Base-by-base conservation (phyloP, 2,113 vertebrate genomes). In the Gobiocypris rarus region DNA sequence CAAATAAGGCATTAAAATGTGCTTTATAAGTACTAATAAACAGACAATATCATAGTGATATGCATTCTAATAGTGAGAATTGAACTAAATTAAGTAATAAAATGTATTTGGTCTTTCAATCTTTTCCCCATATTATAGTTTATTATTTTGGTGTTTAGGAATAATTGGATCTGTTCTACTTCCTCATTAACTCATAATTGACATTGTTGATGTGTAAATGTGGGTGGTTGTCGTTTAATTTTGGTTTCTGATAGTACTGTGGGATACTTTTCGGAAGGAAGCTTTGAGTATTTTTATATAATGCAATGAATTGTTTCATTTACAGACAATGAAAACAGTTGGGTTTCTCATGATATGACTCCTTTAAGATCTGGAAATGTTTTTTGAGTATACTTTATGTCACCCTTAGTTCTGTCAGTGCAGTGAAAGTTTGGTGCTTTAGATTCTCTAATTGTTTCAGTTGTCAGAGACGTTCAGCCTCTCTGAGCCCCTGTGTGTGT, bases 391-490 rank as follows among this genome's bases (percentile, higher is more conserved):
- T 9, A 34, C 48, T 34, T 56, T 38, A 56, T 56, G 34, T 38
- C 15, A 56, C 50, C 28, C 50, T 75, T 22, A 75, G 48, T 19
- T 14, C 8, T 14, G 15, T 10, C 9, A 2, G 26, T 54, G 48
- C 17, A 22, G 14, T 52, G 3, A 0, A 79, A 63, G 24, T 31
- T 80, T 65, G 9, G 63, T 43, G 28, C 58, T 63, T 17, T 11
- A 22, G 74, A 58, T 76, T 31, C 61, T 69, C 43, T 34, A 1
- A 54, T 69, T 26, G 50, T 82, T 85, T 70, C 11, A 26, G 15
- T 31, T 59, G 58, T 38, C 63, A 56, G 17, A 67, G 28, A 45
- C 8, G 0, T 50, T 76, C 63, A 77, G n/a, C 15, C 56, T 61
- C 24, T 80, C 15, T 38, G n/a, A 61, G 63, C 26, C 6, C 5